Percentiles rank a stretch among this genome's conserved stretches.
These are phyloP conservation scores for Eunapius fragilis DNA, from an alignment of 37 sponge, comb jelly and placozoan species.

Conservation along the genomic window DNA sequence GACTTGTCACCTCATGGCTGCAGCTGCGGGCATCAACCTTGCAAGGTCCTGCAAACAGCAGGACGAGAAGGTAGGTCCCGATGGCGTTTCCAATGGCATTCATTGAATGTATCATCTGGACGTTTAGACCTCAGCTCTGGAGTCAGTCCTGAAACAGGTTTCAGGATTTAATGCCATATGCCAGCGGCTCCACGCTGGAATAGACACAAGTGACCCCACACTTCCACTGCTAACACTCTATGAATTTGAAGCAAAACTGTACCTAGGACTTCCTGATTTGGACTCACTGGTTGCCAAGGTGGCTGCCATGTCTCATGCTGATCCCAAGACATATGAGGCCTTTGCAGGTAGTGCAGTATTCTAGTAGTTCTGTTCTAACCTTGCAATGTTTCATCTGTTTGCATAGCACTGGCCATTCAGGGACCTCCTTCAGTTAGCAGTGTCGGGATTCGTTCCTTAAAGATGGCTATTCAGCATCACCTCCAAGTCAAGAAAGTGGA, in stretches of 20 bases:
- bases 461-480: slow-evolving; percentile 40
- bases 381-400: neutral
- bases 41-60: slow-evolving; percentile 27
- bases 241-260: slow-evolving; percentile 84
- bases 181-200: slow-evolving; percentile 31
- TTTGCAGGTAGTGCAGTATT: slow-evolving; percentile 39
- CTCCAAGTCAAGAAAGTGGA: slow-evolving; percentile 1
- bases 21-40: slow-evolving; percentile 73
- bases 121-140: neutral
- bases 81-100: neutral
- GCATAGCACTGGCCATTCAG: slow-evolving; percentile 16
- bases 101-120: neutral
- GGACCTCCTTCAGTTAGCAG: neutral
- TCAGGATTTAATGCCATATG: slow-evolving; percentile 29
- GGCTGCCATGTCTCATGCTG: slow-evolving; percentile 24
- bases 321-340: slow-evolving; percentile 77
- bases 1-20: slow-evolving; percentile 84
- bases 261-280: slow-evolving; percentile 48
- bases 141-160: slow-evolving; percentile 63
- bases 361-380: neutral
- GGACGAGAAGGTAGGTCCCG: slow-evolving; percentile 16
- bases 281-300: slow-evolving; percentile 44
- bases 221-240: slow-evolving; percentile 64
- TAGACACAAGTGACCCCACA: slow-evolving; percentile 50
- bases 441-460: slow-evolving; percentile 19